Evolutionary conservation across 1,140 invertebrate genomes (phyloP).

Genomic region (Hirudo medicinalis): DNA sequence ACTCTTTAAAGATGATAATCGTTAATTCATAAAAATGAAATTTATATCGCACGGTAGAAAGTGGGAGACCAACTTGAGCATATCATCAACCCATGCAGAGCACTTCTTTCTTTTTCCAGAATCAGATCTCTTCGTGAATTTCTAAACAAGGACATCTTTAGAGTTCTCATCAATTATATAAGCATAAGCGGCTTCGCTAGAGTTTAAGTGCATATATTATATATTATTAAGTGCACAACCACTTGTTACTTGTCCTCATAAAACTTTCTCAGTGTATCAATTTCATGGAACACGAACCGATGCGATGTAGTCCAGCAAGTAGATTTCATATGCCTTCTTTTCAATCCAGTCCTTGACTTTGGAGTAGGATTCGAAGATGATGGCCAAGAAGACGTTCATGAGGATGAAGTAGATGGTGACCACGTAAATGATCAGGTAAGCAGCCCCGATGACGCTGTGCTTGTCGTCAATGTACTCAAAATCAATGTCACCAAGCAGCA

Average conservation of each 20-base stretch:
- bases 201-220: too few species aligned
- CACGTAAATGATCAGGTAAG: slow-evolving; percentile 2
- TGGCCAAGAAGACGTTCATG: slow-evolving; percentile 4
- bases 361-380: slow-evolving; percentile 6
- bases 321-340: neutral
- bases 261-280: too few species aligned
- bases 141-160: neutral
- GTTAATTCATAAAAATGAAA: neutral
- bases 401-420: slow-evolving; percentile 11
- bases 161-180: neutral
- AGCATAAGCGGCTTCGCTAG: too few species aligned
- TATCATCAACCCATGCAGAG: neutral
- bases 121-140: neutral
- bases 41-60: neutral
- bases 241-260: too few species aligned
- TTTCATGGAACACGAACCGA: neutral
- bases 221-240: too few species aligned
- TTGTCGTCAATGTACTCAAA: slow-evolving; percentile 8
- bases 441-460: slow-evolving; percentile 4
- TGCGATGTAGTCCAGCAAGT: neutral
- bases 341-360: slow-evolving; percentile 6
- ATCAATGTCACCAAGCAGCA: neutral
- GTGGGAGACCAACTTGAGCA: neutral
- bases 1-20: neutral
- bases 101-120: neutral